Evolutionary conservation across 1,140 invertebrate genomes (phyloP).

Genomic region (Euwallacea similis): DNA sequence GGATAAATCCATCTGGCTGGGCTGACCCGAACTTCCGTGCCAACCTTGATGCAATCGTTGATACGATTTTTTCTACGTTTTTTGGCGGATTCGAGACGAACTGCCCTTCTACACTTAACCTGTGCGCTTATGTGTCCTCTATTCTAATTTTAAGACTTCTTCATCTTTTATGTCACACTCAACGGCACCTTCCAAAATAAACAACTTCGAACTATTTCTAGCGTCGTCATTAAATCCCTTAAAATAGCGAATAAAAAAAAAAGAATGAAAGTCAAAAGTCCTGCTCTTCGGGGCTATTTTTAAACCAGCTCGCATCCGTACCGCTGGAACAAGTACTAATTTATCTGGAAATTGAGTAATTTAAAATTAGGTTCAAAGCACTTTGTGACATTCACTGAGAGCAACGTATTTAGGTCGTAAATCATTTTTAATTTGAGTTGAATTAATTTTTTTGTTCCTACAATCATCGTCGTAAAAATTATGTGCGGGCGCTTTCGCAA

Average conservation of each 20-base stretch:
- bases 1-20: too few species aligned
- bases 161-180: too few species aligned
- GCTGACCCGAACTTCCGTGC: too few species aligned
- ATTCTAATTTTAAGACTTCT: too few species aligned
- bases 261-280: background rate
- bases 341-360: constrained; percentile 14
- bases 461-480: background rate
- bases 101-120: too few species aligned
- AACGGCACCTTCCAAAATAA: too few species aligned
- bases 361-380: constrained; percentile 13
- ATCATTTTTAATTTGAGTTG: background rate
- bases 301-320: background rate
- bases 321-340: background rate
- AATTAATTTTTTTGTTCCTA: background rate
- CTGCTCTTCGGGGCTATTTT: background rate
- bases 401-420: constrained; percentile 6
- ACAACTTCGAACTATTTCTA: too few species aligned
- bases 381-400: constrained; percentile 3
- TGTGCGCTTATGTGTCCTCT: too few species aligned
- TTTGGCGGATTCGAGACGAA: too few species aligned
- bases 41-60: too few species aligned
- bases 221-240: too few species aligned
- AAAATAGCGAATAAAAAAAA: background rate
- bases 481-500: background rate
- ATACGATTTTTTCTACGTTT: too few species aligned